These are phyloP conservation scores for Catostylus mosaicus DNA, from an alignment of 30 jellyfish, hydroid and myxozoan species.

Conservation along the genomic window DNA sequence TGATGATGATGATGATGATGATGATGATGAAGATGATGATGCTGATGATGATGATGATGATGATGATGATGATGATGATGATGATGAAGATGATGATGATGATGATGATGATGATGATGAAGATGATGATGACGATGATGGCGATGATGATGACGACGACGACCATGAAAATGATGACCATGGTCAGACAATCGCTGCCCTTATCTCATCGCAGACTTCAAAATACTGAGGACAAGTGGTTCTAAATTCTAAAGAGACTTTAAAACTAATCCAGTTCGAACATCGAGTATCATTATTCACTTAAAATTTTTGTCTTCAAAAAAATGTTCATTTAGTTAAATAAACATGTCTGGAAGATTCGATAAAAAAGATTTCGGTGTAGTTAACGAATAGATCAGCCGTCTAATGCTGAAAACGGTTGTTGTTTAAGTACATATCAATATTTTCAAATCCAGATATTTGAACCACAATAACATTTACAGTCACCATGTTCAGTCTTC, in stretches of 20 bases:
- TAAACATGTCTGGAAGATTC: neutral
- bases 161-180: too few species aligned
- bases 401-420: neutral
- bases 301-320: neutral
- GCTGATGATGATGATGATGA: too few species aligned
- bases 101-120: too few species aligned
- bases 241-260: neutral
- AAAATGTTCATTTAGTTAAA: neutral
- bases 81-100: too few species aligned
- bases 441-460: constrained; percentile 1
- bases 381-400: neutral
- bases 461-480: constrained; percentile 6
- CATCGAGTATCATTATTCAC: neutral
- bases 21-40: too few species aligned
- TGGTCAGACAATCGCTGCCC: too few species aligned
- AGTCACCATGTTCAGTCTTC: neutral
- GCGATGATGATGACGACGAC: too few species aligned
- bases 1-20: too few species aligned
- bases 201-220: too few species aligned
- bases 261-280: too few species aligned
- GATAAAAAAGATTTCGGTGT: neutral
- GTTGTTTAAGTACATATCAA: neutral
- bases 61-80: too few species aligned
- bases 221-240: neutral
- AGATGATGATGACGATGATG: too few species aligned